These are phyloP conservation scores for Cynaeus angustus DNA, from an alignment of 2,888 invertebrate species.

Conservation along the genomic window DNA sequence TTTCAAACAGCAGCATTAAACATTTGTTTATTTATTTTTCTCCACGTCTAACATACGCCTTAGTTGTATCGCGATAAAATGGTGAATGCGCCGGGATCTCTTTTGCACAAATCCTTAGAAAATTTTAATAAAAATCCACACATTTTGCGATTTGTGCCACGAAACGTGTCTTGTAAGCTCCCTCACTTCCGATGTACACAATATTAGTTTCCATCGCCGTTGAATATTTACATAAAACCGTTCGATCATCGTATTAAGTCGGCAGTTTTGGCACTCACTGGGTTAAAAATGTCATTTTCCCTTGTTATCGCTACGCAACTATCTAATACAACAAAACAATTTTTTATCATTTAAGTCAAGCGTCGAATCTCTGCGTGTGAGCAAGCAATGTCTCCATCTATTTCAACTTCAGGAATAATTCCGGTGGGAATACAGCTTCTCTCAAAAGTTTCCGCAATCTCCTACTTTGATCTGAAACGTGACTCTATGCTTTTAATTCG, in stretches of 20 bases:
- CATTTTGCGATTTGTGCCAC: background rate
- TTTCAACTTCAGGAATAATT: slow-evolving; percentile 17
- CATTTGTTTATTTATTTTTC: too few species aligned
- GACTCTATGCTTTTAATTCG: slow-evolving; percentile 38
- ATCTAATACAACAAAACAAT: slow-evolving; percentile 2
- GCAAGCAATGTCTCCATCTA: slow-evolving; percentile 20
- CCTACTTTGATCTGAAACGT: slow-evolving; percentile 35
- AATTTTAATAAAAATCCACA: background rate
- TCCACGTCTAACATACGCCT: too few species aligned
- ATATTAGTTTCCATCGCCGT: background rate
- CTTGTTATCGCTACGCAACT: background rate
- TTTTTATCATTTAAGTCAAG: slow-evolving; percentile 25
- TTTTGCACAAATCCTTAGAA: background rate
- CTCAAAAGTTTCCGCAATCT: slow-evolving; percentile 38
- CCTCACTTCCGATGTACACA: background rate
- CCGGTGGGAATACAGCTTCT: slow-evolving; percentile 18
- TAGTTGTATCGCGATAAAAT: too few species aligned
- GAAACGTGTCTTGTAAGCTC: background rate
- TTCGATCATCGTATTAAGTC: slow-evolving; percentile 1
- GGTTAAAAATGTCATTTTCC: background rate
- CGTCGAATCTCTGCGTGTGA: slow-evolving; percentile 18
- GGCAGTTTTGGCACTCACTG: background rate
- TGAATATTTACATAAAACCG: background rate
- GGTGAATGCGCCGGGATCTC: background rate
- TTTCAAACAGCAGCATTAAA: too few species aligned